Evolutionary conservation across 1,140 invertebrate genomes (phyloP), one percentile per base, ranked within the genome.

Genomic region (Lerema accius): DNA sequence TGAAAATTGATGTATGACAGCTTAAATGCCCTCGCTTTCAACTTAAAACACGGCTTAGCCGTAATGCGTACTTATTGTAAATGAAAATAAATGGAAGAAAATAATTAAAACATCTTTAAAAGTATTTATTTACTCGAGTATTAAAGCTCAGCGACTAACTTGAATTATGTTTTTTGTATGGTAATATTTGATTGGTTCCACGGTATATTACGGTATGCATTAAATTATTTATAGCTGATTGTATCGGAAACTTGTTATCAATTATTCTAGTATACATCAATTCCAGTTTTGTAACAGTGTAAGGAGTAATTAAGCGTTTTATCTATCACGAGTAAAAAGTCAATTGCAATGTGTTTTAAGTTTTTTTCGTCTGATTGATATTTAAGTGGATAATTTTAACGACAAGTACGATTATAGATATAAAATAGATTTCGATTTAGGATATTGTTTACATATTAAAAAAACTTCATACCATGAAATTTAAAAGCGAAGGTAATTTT

Each of bases 1-100:
- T 69, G 63, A 61, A 75, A 72, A 79, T 74, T 76, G 73, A 72
- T 69, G 65, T 71, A 76, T 49, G 60, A 65, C 68, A 50, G 64
- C 59, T 76, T 73, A 69, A 32, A 71, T 74, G 60, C 45, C 43
- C 49, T 65, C 48, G 60, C 56, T 65, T 60, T 56, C 40, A 68
- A 59, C 45, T 70, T 60, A 70, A 66, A 66, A 55, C 59, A 63
- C 39, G 48, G 63, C 59, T 63, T 66, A 66, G 56, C 62, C 37
- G 64, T 63, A 66, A 58, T 58, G 14, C 39, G 55, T 58, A 58
- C 53, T 42, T 45, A 56, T 56, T 56, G 53, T 56, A 45, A 53
- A 56, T 56, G 53, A 32, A 45, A 56, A 56, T 56, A 56, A 56
- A 56, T 56, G 53, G 53, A 26, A 14, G 40, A 32, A 56, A 56